Percentiles rank a stretch among this genome's conserved stretches.
phyloP scores from a whole-genome alignment of 2,888 invertebrate genomes.

The Drosophila colorata region DNA sequence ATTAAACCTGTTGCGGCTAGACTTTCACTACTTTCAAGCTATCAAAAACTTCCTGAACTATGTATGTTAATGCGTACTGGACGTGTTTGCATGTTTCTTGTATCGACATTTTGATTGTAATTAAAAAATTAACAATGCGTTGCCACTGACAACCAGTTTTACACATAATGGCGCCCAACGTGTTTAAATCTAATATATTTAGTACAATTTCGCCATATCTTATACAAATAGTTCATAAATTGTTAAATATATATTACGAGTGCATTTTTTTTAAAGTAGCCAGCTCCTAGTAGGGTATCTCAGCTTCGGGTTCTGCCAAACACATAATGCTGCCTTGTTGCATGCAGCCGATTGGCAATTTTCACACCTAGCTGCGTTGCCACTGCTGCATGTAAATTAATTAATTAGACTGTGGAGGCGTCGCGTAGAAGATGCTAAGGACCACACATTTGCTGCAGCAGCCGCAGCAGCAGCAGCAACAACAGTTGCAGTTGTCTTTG shows the following conservation, averaged over 20 bases:
- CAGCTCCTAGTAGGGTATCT: constrained; percentile 20
- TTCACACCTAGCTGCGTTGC: constrained; percentile 25
- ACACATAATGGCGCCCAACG: not conserved
- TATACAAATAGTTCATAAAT: not conserved
- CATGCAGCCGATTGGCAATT: constrained; percentile 49
- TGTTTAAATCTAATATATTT: not conserved
- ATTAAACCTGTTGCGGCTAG: constrained; percentile 24
- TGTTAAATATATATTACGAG: not conserved
- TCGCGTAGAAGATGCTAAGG: constrained; percentile 52
- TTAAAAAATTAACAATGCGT: constrained; percentile 1
- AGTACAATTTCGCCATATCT: not conserved
- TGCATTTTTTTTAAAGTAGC: too few species aligned
- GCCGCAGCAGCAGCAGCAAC: constrained; percentile 5
- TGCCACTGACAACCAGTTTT: not conserved
- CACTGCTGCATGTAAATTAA: constrained; percentile 68
- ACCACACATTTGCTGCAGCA: constrained; percentile 52
- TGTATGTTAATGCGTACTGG: constrained; percentile 28
- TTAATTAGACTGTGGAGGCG: constrained; percentile 70
- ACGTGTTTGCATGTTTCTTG: constrained; percentile 22
- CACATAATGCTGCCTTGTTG: constrained; percentile 11
- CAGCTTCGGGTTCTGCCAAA: not conserved
- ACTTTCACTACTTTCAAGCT: constrained; percentile 31
- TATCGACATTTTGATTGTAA: constrained; percentile 1
- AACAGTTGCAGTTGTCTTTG: constrained; percentile 9
- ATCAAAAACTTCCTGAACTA: constrained; percentile 32